Conservation (phyloP, 1,140 invertebrate genomes). For the Lepidurus packardi region DNA sequence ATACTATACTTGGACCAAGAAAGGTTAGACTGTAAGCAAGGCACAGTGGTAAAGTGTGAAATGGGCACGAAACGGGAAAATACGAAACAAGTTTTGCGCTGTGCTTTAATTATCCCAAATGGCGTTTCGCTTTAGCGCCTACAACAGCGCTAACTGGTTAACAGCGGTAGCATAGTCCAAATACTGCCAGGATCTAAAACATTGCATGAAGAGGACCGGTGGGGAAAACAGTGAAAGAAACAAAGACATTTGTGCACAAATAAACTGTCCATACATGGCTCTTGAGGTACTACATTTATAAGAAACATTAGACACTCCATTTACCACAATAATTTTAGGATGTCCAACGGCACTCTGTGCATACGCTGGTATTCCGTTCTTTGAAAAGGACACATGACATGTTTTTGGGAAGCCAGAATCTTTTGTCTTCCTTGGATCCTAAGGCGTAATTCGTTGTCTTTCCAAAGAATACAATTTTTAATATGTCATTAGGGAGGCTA, state of each 20-base stretch:
- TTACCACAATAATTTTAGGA: slow-evolving; percentile 54
- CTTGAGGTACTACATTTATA: background rate
- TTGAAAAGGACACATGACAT: slow-evolving; percentile 96
- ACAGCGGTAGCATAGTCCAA: background rate
- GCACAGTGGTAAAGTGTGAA: no score
- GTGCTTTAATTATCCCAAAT: no score
- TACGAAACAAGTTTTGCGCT: no score
- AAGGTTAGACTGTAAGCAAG: no score
- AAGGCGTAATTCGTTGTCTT: slow-evolving; percentile 60
- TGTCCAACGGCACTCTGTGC: slow-evolving; percentile 92
- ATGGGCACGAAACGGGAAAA: no score
- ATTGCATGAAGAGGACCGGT: background rate
- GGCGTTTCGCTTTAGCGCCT: no score
- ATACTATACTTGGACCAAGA: no score
- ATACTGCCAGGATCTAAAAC: background rate
- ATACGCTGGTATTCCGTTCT: slow-evolving; percentile 93
- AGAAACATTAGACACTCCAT: background rate
- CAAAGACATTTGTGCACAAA: background rate
- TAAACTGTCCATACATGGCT: background rate
- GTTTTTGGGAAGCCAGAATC: slow-evolving; percentile 86
- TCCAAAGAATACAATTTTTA: background rate
- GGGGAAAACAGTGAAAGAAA: background rate
- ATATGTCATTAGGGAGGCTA: slow-evolving; percentile 59
- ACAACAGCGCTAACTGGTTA: background rate
- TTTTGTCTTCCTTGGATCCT: slow-evolving; percentile 75